Conservation (phyloP, 1,140 invertebrate genomes). For the Ruditapes philippinarum region DNA sequence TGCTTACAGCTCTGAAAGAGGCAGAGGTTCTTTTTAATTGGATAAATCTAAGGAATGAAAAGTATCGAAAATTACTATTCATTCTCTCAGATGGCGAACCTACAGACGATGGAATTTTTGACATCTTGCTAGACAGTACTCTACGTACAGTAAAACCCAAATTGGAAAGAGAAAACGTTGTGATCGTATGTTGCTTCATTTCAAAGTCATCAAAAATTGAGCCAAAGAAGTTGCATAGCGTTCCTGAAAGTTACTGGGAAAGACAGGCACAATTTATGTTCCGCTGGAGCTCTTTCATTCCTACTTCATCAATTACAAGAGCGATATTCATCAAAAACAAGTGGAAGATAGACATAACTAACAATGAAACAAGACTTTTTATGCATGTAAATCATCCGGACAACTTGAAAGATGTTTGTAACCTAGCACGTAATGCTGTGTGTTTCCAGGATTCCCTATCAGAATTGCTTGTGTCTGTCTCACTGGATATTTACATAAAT, state of each 20-base stretch:
- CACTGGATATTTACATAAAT: conserved; percentile 53
- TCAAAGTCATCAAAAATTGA: not conserved
- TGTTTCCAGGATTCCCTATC: conserved; percentile 35
- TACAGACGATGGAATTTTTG: not conserved
- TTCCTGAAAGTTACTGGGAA: not conserved
- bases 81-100: conserved; percentile 41
- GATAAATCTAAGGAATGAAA: not conserved
- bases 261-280: conserved; percentile 21
- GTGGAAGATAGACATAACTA: conserved; percentile 24
- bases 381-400: conserved; percentile 52
- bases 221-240: not conserved
- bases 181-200: conserved; percentile 30
- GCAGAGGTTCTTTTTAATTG: not conserved
- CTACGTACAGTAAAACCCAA: not conserved
- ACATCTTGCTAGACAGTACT: too few species aligned
- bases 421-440: conserved; percentile 5
- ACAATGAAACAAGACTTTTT: conserved; percentile 55
- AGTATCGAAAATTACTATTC: not conserved
- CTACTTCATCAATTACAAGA: not conserved
- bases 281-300: conserved; percentile 17
- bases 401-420: not conserved
- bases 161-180: not conserved
- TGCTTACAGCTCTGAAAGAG: not conserved
- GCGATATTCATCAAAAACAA: conserved; percentile 44
- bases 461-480: conserved; percentile 15